A percentile compares a stretch with the other conserved stretches of the same genome.
phyloP scores from a whole-genome alignment of 2,888 invertebrate genomes.

The Notodonta ziczac region DNA sequence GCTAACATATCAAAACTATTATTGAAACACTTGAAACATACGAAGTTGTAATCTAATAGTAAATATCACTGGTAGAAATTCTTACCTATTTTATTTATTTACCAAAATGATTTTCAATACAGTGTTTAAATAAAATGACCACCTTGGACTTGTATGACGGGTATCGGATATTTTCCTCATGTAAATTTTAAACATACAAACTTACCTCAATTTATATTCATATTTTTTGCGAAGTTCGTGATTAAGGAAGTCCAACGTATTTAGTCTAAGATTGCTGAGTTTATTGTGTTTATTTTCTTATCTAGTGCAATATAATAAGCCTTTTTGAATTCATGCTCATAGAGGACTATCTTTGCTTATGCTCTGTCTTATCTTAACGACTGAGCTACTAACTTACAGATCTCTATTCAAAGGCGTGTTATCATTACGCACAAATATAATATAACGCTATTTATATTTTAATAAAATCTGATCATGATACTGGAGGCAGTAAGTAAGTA shows the following conservation, averaged over 20 bases:
- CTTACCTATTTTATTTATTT: background rate
- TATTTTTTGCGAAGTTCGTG: constrained; percentile 18
- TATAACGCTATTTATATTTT: constrained; percentile 27
- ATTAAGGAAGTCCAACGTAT: constrained; percentile 34
- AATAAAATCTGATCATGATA: constrained; percentile 37
- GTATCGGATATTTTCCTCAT: constrained; percentile 33
- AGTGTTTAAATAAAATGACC: constrained; percentile 9
- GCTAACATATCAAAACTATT: background rate
- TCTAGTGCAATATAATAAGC: constrained; percentile 25
- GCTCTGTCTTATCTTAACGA: constrained; percentile 53
- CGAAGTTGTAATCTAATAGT: background rate
- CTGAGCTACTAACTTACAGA: constrained; percentile 47
- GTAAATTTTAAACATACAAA: constrained; percentile 12
- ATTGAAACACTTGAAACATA: background rate
- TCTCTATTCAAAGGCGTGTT: constrained; percentile 42
- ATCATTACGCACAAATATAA: constrained; percentile 48
- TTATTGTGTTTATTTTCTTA: constrained; percentile 23
- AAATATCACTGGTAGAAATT: background rate
- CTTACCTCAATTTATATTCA: constrained; percentile 10
- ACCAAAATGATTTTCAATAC: background rate
- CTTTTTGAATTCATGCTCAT: constrained; percentile 32
- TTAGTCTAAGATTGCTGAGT: constrained; percentile 23
- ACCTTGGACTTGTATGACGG: constrained; percentile 15
- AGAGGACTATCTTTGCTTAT: constrained; percentile 36
- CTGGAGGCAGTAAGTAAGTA: constrained; percentile 20